These are phyloP conservation scores for Notiomystis cincta DNA, from an alignment of 2,113 vertebrate species.

Conservation along the genomic window DNA sequence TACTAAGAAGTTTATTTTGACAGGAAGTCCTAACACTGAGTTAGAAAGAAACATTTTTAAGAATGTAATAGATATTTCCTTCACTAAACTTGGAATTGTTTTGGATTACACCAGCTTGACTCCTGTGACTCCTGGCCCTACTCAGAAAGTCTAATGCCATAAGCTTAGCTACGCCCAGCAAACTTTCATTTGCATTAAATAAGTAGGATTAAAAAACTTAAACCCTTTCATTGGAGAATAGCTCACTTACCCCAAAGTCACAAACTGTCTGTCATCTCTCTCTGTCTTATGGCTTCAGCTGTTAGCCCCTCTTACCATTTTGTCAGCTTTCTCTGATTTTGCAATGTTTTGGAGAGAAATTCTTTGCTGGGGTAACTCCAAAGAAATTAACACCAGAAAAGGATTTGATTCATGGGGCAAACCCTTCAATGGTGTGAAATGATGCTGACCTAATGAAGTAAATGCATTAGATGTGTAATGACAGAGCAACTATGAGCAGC, in stretches of 20 bases:
- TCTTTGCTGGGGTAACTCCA: not conserved
- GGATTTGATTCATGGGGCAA: not conserved
- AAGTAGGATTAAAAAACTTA: not conserved
- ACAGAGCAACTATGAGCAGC: not conserved
- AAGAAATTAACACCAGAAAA: not conserved
- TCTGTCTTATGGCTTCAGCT: not conserved
- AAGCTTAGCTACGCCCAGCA: not conserved
- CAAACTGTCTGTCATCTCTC: not conserved
- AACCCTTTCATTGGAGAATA: not conserved
- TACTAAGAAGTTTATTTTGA: not conserved
- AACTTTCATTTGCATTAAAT: not conserved
- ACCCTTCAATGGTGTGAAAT: not conserved
- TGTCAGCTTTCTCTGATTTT: not conserved
- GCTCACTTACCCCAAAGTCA: not conserved
- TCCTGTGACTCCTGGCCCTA: not conserved
- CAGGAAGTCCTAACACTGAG: not conserved
- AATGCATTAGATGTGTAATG: not conserved
- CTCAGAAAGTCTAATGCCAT: not conserved
- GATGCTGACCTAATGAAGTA: not conserved
- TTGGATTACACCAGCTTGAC: not conserved
- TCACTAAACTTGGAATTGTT: not conserved
- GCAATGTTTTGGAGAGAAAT: not conserved
- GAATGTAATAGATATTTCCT: not conserved
- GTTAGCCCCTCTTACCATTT: not conserved
- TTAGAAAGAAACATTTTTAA: not conserved